Conservation (phyloP, 2,797 vertebrate species). For the Sorex maritimensis region DNA sequence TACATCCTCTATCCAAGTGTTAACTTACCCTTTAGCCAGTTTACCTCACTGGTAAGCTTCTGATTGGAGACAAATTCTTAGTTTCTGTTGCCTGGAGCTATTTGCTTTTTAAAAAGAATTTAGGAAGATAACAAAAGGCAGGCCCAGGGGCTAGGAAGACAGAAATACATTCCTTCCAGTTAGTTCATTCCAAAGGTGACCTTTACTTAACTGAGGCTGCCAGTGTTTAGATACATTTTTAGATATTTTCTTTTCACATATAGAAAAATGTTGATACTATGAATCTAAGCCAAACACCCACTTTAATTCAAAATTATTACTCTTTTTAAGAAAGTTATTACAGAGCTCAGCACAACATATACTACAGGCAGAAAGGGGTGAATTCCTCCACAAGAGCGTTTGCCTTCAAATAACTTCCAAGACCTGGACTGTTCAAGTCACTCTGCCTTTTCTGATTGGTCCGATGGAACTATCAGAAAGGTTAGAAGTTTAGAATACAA, state of each 20-base stretch:
- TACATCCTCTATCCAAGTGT: no score
- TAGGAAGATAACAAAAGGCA: not conserved
- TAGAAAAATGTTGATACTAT: constrained; percentile 39
- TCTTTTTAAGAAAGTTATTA: constrained; percentile 47
- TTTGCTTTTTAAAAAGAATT: not conserved
- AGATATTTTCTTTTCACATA: constrained; percentile 41
- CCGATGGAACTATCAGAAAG: constrained; percentile 69
- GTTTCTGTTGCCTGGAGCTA: no score
- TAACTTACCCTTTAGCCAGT: no score
- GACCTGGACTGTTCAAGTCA: constrained; percentile 64
- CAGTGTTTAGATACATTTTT: not conserved
- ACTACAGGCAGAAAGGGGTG: not conserved
- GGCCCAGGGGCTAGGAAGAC: not conserved
- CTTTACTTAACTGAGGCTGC: constrained; percentile 33
- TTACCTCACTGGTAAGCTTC: no score
- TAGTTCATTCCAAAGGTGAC: not conserved
- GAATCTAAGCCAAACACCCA: constrained; percentile 41
- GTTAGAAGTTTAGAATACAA: constrained; percentile 68
- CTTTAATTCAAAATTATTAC: constrained; percentile 56
- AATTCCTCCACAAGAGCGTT: constrained; percentile 53
- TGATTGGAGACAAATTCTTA: no score
- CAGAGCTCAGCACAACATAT: not conserved
- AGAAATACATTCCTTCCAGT: not conserved
- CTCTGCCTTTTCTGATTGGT: constrained; percentile 73
- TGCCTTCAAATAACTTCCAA: constrained; percentile 77